Conservation (phyloP, 2,888 invertebrate species). For the Ectobius pallidus region DNA sequence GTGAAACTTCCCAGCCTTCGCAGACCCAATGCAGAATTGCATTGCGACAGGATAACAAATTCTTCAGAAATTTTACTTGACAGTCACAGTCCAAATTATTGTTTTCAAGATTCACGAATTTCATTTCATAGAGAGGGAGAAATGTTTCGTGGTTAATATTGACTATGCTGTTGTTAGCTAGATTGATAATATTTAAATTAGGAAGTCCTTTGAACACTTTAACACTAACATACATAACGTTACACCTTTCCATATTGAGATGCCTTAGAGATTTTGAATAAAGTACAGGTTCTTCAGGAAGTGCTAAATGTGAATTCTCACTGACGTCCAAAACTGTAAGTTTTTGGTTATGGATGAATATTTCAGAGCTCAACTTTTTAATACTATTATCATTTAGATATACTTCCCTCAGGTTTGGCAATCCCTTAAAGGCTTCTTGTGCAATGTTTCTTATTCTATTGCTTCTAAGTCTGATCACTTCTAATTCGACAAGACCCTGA, state of each 20-base stretch:
- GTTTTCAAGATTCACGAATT: not conserved
- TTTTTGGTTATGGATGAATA: not conserved
- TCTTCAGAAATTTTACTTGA: not conserved
- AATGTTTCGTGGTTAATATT: not conserved
- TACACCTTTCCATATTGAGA: not conserved
- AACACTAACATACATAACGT: not conserved
- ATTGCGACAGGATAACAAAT: not conserved
- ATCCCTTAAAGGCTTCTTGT: not conserved
- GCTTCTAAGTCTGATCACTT: not conserved
- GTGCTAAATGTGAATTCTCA: not conserved
- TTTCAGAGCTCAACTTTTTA: not conserved
- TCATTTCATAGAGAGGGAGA: not conserved
- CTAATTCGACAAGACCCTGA: not conserved
- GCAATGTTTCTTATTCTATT: not conserved
- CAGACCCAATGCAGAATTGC: not conserved
- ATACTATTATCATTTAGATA: not conserved
- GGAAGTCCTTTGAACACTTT: not conserved
- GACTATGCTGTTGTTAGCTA: not conserved
- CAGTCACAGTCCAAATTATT: not conserved
- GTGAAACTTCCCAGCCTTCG: not conserved
- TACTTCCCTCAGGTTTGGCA: not conserved
- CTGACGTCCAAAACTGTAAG: not conserved
- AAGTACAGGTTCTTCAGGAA: not conserved
- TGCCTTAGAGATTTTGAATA: not conserved
- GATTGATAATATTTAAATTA: not conserved